Evolutionary conservation across 2,797 vertebrate species (phyloP).

Genomic region (Yasuhikotakia modesta): DNA sequence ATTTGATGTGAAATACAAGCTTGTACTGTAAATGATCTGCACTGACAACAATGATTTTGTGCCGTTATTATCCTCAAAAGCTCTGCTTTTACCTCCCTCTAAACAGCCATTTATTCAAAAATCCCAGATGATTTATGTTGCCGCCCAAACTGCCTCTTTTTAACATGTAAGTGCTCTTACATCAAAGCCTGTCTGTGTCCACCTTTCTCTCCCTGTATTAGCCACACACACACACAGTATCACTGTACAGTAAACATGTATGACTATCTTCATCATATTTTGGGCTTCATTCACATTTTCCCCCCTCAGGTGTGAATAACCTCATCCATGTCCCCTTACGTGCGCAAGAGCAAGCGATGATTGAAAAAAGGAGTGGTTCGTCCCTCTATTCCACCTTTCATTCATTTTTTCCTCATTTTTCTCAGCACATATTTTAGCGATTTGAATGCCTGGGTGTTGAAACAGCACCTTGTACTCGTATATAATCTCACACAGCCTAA

Average conservation of each 20-base stretch:
- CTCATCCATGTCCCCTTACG: conserved; percentile 9
- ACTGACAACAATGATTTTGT: not conserved
- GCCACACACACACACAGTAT: conserved; percentile 4
- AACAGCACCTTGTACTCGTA: conserved; percentile 32
- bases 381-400: conserved; percentile 71
- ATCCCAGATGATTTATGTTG: conserved; percentile 52
- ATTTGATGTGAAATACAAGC: not conserved
- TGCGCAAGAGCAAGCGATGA: conserved; percentile 12
- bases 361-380: conserved; percentile 54
- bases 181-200: not conserved
- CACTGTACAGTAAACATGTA: conserved; percentile 15
- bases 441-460: conserved; percentile 55
- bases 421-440: conserved; percentile 62
- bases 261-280: conserved; percentile 32
- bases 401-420: conserved; percentile 64
- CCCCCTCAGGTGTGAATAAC: conserved; percentile 38
- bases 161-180: not conserved
- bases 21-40: not conserved
- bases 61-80: not conserved
- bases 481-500: conserved; percentile 41
- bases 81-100: not conserved
- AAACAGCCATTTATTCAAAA: conserved; percentile 22
- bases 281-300: conserved; percentile 38
- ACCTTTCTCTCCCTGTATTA: conserved; percentile 8
- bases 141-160: conserved; percentile 8